These are phyloP conservation scores for Ailurus styani DNA, from an alignment of 2,113 vertebrate genomes.

Conservation along the genomic window DNA sequence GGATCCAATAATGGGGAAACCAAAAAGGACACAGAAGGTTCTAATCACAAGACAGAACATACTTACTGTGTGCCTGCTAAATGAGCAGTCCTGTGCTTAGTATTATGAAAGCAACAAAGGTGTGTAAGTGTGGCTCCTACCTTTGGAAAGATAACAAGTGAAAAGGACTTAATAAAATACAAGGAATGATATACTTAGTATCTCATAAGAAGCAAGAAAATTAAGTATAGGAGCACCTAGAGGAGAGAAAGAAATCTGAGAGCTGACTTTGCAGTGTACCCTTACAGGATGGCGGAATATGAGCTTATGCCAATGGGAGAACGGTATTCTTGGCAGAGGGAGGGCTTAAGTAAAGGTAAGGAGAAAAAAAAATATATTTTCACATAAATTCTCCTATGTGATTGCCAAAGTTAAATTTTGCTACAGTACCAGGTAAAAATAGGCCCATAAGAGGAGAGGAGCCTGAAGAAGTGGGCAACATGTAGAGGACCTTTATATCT, in stretches of 20 bases:
- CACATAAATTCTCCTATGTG: not conserved
- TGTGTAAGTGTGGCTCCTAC: not conserved
- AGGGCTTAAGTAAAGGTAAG: not conserved
- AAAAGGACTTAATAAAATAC: not conserved
- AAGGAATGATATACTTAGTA: not conserved
- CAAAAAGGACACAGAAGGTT: not conserved
- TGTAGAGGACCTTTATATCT: not conserved
- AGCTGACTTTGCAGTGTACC: not conserved
- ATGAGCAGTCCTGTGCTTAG: not conserved
- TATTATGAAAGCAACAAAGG: not conserved
- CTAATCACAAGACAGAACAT: not conserved
- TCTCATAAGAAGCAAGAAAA: not conserved
- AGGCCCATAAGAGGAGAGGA: not conserved
- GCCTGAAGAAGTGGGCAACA: not conserved
- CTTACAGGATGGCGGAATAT: not conserved
- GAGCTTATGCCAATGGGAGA: not conserved
- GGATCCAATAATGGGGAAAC: not conserved
- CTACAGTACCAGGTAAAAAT: not conserved
- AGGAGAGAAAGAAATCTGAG: not conserved
- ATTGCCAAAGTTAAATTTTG: not conserved
- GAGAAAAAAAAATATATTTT: not conserved
- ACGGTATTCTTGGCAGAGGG: not conserved
- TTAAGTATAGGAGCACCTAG: not conserved
- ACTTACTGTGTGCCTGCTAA: not conserved
- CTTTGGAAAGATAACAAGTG: not conserved